Conservation (phyloP, 2,888 invertebrate genomes). For the Tinea pellionella region DNA sequence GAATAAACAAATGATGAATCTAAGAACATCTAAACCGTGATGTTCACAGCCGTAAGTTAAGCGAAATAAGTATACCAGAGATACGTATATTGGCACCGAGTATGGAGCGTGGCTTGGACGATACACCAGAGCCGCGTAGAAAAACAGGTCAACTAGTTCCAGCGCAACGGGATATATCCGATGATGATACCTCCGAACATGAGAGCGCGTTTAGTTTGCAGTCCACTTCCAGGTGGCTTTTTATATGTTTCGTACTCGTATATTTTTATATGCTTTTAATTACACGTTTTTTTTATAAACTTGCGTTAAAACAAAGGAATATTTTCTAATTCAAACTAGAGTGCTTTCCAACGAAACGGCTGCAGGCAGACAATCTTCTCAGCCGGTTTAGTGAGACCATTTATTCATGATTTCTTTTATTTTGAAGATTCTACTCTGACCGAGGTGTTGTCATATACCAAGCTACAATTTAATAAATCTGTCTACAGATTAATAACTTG, state of each 20-base stretch:
- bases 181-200: slow-evolving; percentile 57
- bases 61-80: slow-evolving; percentile 82
- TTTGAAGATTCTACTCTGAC: too few relatives aligned
- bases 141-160: slow-evolving; percentile 12
- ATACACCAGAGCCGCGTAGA: slow-evolving; percentile 37
- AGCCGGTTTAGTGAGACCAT: too few relatives aligned
- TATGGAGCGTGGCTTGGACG: slow-evolving; percentile 82
- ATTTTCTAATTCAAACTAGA: too few relatives aligned
- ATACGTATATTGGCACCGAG: slow-evolving; percentile 86
- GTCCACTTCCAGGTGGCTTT: slow-evolving; percentile 48
- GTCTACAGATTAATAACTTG: too few relatives aligned
- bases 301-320: too few relatives aligned
- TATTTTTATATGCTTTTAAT: slow-evolving; percentile 1
- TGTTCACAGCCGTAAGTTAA: slow-evolving; percentile 75
- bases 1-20: background rate
- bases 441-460: too few relatives aligned
- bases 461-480: too few relatives aligned
- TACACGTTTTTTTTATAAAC: too few relatives aligned
- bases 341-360: too few relatives aligned
- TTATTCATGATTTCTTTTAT: too few relatives aligned
- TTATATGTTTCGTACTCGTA: slow-evolving; percentile 20
- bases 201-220: slow-evolving; percentile 66
- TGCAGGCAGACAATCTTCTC: too few relatives aligned
- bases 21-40: background rate
- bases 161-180: slow-evolving; percentile 23